Percentiles rank a stretch among this genome's conserved stretches.
phyloP scores from a whole-genome alignment of 2,113 vertebrate species.

The Sylvilagus bachmani region DNA sequence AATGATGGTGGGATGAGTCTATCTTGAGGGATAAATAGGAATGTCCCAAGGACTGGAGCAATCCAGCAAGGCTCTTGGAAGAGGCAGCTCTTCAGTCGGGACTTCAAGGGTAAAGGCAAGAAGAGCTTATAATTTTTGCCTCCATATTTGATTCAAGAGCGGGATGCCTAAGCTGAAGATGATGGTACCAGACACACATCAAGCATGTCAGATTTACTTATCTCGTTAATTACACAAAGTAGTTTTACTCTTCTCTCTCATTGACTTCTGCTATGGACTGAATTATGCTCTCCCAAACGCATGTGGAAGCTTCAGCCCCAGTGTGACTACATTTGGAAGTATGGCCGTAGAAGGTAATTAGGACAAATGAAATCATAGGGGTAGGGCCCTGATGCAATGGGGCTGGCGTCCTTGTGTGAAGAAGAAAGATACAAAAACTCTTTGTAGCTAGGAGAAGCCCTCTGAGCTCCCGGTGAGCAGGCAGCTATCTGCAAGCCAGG shows the following conservation, averaged over 20 bases:
- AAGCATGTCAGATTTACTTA: neutral
- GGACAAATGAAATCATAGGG: neutral
- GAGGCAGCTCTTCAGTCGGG: neutral
- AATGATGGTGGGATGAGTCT: neutral
- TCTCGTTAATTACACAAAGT: conserved; percentile 43
- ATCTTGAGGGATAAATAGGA: neutral
- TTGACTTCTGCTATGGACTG: neutral
- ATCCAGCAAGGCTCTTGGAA: neutral
- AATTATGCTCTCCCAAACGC: neutral
- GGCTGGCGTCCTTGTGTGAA: neutral
- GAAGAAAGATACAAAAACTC: neutral
- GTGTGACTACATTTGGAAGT: neutral
- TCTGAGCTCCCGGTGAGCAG: neutral
- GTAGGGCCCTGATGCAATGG: neutral
- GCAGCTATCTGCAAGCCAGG: neutral
- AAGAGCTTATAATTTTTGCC: neutral
- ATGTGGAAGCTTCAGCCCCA: neutral
- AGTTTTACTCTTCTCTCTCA: conserved; percentile 15
- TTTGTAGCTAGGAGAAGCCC: rapidly evolving
- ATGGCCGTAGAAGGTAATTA: neutral
- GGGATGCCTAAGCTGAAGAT: neutral
- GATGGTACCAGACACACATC: neutral
- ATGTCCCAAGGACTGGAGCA: neutral
- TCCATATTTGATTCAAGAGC: neutral
- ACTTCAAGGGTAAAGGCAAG: neutral